phyloP scores from a whole-genome alignment of 1,140 invertebrate species.

The Sycophaga agraensis region DNA sequence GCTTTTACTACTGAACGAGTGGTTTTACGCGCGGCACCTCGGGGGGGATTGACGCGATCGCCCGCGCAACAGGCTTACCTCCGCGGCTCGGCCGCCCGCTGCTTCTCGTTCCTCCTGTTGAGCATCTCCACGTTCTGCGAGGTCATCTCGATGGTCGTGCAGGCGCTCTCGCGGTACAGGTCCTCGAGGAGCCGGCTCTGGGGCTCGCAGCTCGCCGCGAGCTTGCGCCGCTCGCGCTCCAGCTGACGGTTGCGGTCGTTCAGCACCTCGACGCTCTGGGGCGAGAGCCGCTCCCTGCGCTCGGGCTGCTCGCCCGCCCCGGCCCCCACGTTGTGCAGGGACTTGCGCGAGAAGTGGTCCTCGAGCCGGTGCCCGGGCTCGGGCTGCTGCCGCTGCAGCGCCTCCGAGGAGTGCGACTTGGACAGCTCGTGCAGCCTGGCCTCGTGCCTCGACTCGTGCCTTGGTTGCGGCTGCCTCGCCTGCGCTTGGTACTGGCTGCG shows the following conservation, averaged over 20 bases:
- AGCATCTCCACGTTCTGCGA: constrained; percentile 53
- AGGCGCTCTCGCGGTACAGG: constrained; percentile 48
- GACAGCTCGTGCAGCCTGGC: constrained; percentile 25
- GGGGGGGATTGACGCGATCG: too few relatives aligned
- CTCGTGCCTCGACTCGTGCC: constrained; percentile 23
- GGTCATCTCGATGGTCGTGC: constrained; percentile 56
- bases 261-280: constrained; percentile 49
- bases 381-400: not conserved
- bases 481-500: constrained; percentile 48
- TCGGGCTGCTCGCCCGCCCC: too few relatives aligned
- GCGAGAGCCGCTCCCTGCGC: constrained; percentile 45
- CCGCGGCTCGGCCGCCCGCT: constrained; percentile 4
- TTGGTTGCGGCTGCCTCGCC: constrained; percentile 35
- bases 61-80: constrained; percentile 1
- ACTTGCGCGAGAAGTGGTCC: constrained; percentile 38
- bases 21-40: too few relatives aligned
- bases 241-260: constrained; percentile 52
- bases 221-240: constrained; percentile 46
- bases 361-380: constrained; percentile 45
- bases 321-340: too few relatives aligned
- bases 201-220: constrained; percentile 48
- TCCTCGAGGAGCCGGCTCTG: constrained; percentile 36
- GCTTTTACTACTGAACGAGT: too few relatives aligned
- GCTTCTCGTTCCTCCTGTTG: constrained; percentile 48
- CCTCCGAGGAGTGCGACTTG: constrained; percentile 27